Conservation (phyloP, 2,888 invertebrate species). For the Cabera pusaria region DNA sequence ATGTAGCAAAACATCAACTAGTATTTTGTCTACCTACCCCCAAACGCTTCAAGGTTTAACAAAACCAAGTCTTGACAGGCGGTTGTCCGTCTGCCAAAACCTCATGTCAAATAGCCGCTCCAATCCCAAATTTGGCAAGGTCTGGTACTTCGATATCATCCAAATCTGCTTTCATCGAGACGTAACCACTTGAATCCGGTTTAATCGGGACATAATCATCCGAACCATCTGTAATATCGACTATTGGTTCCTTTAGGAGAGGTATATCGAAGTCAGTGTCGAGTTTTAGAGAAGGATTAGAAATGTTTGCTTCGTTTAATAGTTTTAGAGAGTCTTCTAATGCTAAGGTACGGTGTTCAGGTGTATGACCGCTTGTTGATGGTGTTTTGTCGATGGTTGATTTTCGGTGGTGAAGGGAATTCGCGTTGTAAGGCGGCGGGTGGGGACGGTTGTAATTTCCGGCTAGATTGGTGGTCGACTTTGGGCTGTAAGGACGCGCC, state of each 20-base stretch:
- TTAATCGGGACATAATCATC: slow-evolving; percentile 73
- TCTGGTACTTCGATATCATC: slow-evolving; percentile 70
- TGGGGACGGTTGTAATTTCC: slow-evolving; percentile 74
- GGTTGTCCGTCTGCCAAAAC: slow-evolving; percentile 52
- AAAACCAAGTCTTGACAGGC: slow-evolving; percentile 80
- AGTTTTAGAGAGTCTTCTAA: slow-evolving; percentile 74
- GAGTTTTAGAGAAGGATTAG: slow-evolving; percentile 17
- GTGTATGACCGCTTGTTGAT: slow-evolving; percentile 53
- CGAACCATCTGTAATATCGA: slow-evolving; percentile 61
- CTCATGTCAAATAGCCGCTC: slow-evolving; percentile 70
- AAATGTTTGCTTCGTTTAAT: slow-evolving; percentile 73
- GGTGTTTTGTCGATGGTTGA: slow-evolving; percentile 50
- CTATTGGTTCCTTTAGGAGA: slow-evolving; percentile 59
- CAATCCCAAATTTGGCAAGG: slow-evolving; percentile 60
- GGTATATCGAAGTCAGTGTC: slow-evolving; percentile 53
- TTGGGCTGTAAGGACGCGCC: slow-evolving; percentile 77
- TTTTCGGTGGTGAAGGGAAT: slow-evolving; percentile 65
- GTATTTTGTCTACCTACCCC: no score
- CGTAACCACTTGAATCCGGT: slow-evolving; percentile 39
- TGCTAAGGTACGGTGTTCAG: slow-evolving; percentile 62
- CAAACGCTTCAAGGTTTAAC: no score
- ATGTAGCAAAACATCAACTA: no score
- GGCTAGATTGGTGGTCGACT: slow-evolving; percentile 66
- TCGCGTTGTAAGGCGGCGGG: slow-evolving; percentile 72
- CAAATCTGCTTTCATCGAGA: slow-evolving; percentile 48